Percentiles rank a stretch among this genome's conserved stretches.
These are phyloP conservation scores for Protobothrops mucrosquamatus DNA, from an alignment of 2,113 vertebrate species.

Conservation along the genomic window DNA sequence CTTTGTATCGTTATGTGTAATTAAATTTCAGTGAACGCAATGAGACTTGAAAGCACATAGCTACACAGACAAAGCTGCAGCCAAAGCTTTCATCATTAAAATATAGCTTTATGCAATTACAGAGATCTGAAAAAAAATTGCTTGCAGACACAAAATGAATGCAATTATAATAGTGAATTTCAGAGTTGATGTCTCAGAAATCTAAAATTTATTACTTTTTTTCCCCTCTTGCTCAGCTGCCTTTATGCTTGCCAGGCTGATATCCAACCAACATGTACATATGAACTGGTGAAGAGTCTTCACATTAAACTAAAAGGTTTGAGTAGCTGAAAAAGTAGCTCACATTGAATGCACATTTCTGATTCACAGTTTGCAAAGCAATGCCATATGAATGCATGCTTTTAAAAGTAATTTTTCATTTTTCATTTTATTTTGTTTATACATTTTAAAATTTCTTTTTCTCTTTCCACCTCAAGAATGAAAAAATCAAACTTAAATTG, in stretches of 20 bases:
- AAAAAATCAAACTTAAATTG: not conserved
- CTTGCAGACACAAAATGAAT: not conserved
- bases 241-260: not conserved
- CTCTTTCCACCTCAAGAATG: not conserved
- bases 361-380: not conserved
- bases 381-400: not conserved
- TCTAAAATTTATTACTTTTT: not conserved
- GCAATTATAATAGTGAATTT: not conserved
- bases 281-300: not conserved
- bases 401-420: not conserved
- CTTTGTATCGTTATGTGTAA: not conserved
- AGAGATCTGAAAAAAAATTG: constrained; percentile 12
- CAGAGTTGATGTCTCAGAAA: not conserved
- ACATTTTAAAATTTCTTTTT: not conserved
- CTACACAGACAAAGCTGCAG: not conserved
- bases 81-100: constrained; percentile 10
- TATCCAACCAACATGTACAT: not conserved
- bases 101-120: not conserved
- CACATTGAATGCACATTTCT: not conserved
- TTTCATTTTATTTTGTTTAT: not conserved
- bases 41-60: constrained; percentile 4
- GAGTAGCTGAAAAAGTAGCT: not conserved
- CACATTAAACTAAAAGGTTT: not conserved
- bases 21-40: constrained; percentile 2
- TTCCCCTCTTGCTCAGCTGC: not conserved